Evolutionary conservation across 92 coral and sea anemone species (phyloP), one percentile per base, ranked within the genome.

Genomic region (Porites divaricata): DNA sequence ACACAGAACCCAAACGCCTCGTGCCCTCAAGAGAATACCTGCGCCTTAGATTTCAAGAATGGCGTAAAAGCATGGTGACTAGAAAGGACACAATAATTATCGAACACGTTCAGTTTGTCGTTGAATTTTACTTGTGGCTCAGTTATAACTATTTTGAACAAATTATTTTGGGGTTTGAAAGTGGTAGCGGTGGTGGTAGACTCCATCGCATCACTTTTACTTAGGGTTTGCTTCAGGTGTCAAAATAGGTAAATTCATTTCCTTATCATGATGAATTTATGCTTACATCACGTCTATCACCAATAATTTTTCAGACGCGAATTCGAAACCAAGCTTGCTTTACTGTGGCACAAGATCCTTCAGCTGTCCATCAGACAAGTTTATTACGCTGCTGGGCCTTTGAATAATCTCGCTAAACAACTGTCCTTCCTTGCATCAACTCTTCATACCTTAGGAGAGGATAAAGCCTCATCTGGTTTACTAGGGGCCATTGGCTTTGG

Each of bases 401-500:
- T 97, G 19, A 67, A 89, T 83, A 89, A 92, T 12, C 94, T 97
- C 52, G 90, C 95, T 7, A 95, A 91, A 76, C 97, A 95, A 81
- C 91, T 97, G 48, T 92, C 98, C 11, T 97, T 97, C 85, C 84
- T 97, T 13, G 86, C 91, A 9, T 89, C 97, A 6, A 84, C 77
- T 28, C 81, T 97, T 62, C 93, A 93, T 80, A 93, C 90, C 63
- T 77, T 89, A 74, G 97, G 98, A 62, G 98, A 95, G 74, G 99
- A 97, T 83, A 93, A 95, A 70, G 96, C 93, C 4, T 92, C 95
- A 5, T 89, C 99, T 70, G 99, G 99, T 59, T 83, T 97, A 16
- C 83, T 97, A 25, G 98, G 98, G n/a, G 99, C 98, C 56, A 97
- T 97, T 76, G 99, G 99, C 0, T 89, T 90, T 65, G 99, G 99